Evolutionary conservation across 2,888 invertebrate species (phyloP), one percentile per base, ranked within the genome.

Genomic region (Listrodromus nycthemerus): DNA sequence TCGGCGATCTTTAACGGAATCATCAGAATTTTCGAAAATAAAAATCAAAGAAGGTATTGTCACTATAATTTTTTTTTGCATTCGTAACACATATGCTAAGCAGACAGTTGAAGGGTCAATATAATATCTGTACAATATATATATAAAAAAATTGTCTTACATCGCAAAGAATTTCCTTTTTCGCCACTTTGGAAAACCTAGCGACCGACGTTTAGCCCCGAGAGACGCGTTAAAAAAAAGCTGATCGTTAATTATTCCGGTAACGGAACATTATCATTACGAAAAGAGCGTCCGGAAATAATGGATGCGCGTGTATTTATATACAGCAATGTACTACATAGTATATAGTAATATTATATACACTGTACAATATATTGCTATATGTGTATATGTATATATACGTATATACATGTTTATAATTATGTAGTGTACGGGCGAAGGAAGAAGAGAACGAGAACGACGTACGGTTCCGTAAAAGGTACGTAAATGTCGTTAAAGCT

Each of bases 201-300:
- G 16, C 48, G 65, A 75, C 73, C 67, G 41, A 19, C 71, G 52
- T 75, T 78, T 70, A 69, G 65, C 70, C 37, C 24, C 37, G 65
- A 58, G 45, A 33, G 48, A 61, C 61, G 65, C 30, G 48, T 82
- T 27, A 30, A 21, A 45, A 50, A 50, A 80, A 48, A 78, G 61
- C 65, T 52, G 69, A 84, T 85, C 66, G 71, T 76, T 85, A 85
- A 85, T 85, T 83, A 85, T 84, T 74, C 81, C 77, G 61, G 75
- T 85, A 86, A 85, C 84, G 86, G 86, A 85, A 86, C 75, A 83
- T 84, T 81, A 85, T 85, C 79, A 81, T 86, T 84, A 83, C 67
- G 66, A 76, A 55, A 65, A 74, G 75, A 85, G 84, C 85, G 84
- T 86, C 84, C 85, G 86, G 89, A 88, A 89, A 89, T 89, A 89